Base-by-base conservation (phyloP, 2,888 invertebrate species). In the Notodonta ziczac region DNA sequence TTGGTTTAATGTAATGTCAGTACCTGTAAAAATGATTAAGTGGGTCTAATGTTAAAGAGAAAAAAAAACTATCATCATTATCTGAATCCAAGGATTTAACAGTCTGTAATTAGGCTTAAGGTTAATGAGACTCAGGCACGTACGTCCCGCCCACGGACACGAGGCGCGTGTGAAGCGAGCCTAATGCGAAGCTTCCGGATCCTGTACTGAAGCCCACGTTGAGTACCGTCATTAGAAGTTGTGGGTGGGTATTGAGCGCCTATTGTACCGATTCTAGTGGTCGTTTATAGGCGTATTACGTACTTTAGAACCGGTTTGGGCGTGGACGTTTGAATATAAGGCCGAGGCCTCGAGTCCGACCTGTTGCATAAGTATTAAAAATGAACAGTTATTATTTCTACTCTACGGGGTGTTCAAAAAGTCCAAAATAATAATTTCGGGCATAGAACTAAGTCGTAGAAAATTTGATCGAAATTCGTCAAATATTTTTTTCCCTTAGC, bases 171-270 rank as follows among this genome's bases (percentile, higher is more conserved):
- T 72, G 67, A 62, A 66, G 65, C 67, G 69, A 66, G 61, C 66
- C 59, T 72, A 69, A 69, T 66, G 58, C 64, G 56, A 56, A 65
- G 14, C 63, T 75, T 78, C 78, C 78, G 75, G 75, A 75, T 75
- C 73, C 69, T 75, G 66, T 56, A 66, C 63, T 66, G 12, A 5
- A 2, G 39, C 50, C 44, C 39, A n/a, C 42, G 42, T 44, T 44
- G 13, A 42, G 24, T 58, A 48, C 48, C 42, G 14, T 60, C 58
- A 57, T 65, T 62, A 63, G 61, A 39, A 55, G 46, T 40, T 44
- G 48, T 61, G 57, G 62, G 61, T 63, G 53, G 67, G 57, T 61
- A 65, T 61, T 64, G 60, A 62, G 54, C 24, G 44, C 56, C 44
- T 44, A 56, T 56, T 44, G 44, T 56, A 40, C 39, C 50, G 24